Evolutionary conservation across 2,888 invertebrate species (phyloP), one percentile per base, ranked within the genome.

Genomic region (Tipula unca): DNA sequence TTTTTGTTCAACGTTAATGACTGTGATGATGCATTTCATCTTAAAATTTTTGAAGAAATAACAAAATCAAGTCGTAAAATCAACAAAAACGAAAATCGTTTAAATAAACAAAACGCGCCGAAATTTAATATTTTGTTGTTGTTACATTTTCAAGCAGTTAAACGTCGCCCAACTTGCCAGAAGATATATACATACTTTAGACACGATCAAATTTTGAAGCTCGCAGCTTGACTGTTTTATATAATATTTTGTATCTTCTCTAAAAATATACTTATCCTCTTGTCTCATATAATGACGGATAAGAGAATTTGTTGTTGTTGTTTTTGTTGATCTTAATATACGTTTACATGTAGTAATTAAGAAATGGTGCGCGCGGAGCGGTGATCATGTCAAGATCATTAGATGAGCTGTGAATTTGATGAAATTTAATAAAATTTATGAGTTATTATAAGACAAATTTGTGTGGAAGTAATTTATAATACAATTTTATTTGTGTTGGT

Each of bases 11-110:
- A 25, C 1, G 25, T 69, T 69, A 69, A 69, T 25, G 69, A 69
- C 69, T 69, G 69, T 69, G 69, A 69, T 69, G 69, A 69, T 69
- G 69, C 69, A 69, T 69, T 69, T 69, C 69, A 69, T 25, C 69
- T 25, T 69, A 17, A 10, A 69, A 25, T 3, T 25, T 69, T 8
- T 25, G 3, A 69, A 69, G 25, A 69, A 69, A 69, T 14, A 69
- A 69, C 69, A 69, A 69, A n/a, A 69, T 69, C 69, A 69, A 69
- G 69, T 69, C 69, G 69, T 69, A 69, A 69, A 69, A 69, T 69
- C 69, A 69, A 69, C 69, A 69, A 4, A 25, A 25, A 69, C 69
- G n/a, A 69, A 25, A 69, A 69, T 20, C 25, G 10, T 69, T 48
- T 25, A 25, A 69, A 69, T 69, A 69, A 69, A 69, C 69, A 69